Percentiles rank a stretch among this genome's conserved stretches.
Conservation (phyloP, 2,888 invertebrate genomes). For the Agrotis ipsilon region DNA sequence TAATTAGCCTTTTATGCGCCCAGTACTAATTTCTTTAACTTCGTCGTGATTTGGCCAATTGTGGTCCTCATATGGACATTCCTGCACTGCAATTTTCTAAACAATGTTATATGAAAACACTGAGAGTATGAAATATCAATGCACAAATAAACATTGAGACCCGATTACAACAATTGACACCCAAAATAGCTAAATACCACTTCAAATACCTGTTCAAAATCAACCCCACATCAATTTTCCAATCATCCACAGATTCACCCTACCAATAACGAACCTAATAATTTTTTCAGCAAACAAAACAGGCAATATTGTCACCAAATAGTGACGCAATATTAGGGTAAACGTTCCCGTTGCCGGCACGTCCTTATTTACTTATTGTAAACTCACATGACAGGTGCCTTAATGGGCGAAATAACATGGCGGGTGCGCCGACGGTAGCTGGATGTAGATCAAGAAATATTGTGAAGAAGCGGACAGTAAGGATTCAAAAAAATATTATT, state of each 20-base stretch:
- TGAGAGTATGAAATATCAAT: no score
- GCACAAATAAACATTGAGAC: neutral
- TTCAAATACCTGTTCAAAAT: slow-evolving; percentile 8
- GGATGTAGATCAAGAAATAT: slow-evolving; percentile 70
- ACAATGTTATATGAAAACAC: no score
- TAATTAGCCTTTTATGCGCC: no score
- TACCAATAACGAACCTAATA: slow-evolving; percentile 72
- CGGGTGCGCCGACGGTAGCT: slow-evolving; percentile 81
- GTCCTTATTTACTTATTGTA: slow-evolving; percentile 91
- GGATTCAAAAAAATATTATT: neutral
- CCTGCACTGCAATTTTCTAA: no score
- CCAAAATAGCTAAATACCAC: neutral
- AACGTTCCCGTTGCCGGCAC: slow-evolving; percentile 78
- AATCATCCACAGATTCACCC: slow-evolving; percentile 55
- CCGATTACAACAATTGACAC: neutral
- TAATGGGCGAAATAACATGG: slow-evolving; percentile 90
- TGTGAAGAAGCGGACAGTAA: neutral
- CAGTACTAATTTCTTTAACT: no score
- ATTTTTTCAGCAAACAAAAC: slow-evolving; percentile 86
- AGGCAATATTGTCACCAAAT: slow-evolving; percentile 82
- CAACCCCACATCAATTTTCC: slow-evolving; percentile 48
- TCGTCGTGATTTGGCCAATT: no score
- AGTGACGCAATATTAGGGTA: slow-evolving; percentile 87
- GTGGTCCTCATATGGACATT: no score
- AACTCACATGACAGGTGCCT: slow-evolving; percentile 91